A percentile compares a stretch with the other conserved stretches of the same genome.
Evolutionary conservation across 2,113 vertebrate genomes (phyloP).

Genomic region (Dromas ardeola): DNA sequence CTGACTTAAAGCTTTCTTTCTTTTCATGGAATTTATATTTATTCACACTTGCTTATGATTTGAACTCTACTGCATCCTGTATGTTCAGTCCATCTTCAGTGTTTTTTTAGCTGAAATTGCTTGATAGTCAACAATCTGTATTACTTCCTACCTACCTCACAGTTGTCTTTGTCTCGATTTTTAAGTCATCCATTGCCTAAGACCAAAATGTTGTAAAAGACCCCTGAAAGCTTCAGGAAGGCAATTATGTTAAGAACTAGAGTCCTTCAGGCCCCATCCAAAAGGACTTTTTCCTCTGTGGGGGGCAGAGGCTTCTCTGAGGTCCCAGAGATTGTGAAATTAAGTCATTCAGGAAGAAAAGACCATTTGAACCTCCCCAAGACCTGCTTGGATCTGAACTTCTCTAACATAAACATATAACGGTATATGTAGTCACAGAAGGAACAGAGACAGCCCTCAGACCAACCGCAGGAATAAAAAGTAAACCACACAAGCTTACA

Average conservation of each 20-base stretch:
- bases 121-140: not conserved
- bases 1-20: not conserved
- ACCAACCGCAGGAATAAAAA: not conserved
- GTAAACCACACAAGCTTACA: not conserved
- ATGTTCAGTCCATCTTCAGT: not conserved
- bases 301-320: not conserved
- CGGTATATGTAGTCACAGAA: not conserved
- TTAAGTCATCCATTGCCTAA: not conserved
- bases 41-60: not conserved
- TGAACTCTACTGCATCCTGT: not conserved
- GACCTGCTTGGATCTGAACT: not conserved
- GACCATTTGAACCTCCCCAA: not conserved
- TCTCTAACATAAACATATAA: not conserved
- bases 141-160: not conserved
- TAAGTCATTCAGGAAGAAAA: not conserved
- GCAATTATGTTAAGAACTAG: not conserved
- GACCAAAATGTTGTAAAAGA: not conserved
- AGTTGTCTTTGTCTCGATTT: not conserved
- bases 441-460: not conserved
- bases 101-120: not conserved
- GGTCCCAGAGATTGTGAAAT: not conserved
- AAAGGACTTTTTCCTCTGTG: not conserved
- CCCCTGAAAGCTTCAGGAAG: not conserved
- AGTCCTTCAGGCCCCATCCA: not conserved
- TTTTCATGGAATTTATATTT: not conserved